Conservation (phyloP, 1,140 invertebrate species). For the Dendroctonus ponderosae region DNA sequence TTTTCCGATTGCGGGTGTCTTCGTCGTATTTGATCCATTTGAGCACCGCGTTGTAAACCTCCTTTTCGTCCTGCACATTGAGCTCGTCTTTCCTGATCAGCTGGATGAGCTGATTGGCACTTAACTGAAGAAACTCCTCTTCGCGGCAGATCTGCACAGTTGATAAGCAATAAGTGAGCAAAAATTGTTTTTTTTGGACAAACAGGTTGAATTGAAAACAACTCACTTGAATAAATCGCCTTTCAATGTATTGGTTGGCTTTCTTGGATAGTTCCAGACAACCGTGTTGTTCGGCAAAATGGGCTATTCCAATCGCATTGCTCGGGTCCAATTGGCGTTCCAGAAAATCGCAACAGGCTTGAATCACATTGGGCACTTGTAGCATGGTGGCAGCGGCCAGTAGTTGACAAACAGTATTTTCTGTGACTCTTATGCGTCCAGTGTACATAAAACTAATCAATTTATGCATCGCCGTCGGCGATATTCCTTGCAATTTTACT, state of each 20-base stretch:
- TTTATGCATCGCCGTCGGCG: conserved; percentile 78
- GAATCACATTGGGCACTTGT: conserved; percentile 86
- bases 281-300: conserved; percentile 88
- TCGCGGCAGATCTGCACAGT: conserved; percentile 73
- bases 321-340: conserved; percentile 89
- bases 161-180: no score
- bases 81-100: conserved; percentile 84
- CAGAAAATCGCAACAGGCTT: conserved; percentile 86
- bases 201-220: neutral
- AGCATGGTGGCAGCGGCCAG: conserved; percentile 92
- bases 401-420: conserved; percentile 85
- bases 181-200: no score
- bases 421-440: conserved; percentile 82
- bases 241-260: conserved; percentile 85
- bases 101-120: conserved; percentile 72
- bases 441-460: conserved; percentile 91
- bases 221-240: conserved; percentile 79
- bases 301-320: conserved; percentile 89
- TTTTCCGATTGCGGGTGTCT: conserved; percentile 75
- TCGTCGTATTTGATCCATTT: conserved; percentile 89
- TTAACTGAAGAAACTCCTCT: conserved; percentile 86
- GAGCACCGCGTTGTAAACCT: conserved; percentile 88
- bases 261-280: conserved; percentile 80
- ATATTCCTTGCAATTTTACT: conserved; percentile 83
- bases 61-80: conserved; percentile 85